Evolutionary conservation across 2,113 vertebrate species (phyloP).

Genomic region (Calcarius ornatus): DNA sequence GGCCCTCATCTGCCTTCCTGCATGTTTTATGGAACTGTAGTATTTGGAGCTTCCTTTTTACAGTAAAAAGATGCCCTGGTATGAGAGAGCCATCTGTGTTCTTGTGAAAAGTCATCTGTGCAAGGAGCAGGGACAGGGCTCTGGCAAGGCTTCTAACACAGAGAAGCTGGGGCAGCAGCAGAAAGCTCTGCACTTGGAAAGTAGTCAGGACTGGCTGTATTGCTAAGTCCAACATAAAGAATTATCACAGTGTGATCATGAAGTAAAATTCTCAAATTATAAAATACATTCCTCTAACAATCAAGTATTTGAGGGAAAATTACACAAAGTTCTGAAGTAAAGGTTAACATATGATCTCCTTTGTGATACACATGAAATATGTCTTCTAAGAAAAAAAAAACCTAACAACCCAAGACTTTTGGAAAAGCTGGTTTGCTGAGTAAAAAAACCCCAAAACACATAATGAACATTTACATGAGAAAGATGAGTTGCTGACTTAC

Average conservation of each 20-base stretch:
- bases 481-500: slow-evolving; percentile 66
- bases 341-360: neutral
- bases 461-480: neutral
- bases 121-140: neutral
- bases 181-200: neutral
- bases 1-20: neutral
- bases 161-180: neutral
- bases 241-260: neutral
- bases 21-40: neutral
- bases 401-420: neutral
- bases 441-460: neutral
- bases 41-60: neutral
- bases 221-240: neutral
- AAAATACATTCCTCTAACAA: neutral
- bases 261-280: neutral
- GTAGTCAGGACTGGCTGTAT: neutral
- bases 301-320: neutral
- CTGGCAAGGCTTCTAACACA: neutral
- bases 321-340: neutral
- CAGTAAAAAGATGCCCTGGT: neutral
- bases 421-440: neutral
- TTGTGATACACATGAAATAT: neutral
- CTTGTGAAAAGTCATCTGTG: neutral
- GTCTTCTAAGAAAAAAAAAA: neutral
- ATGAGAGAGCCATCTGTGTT: neutral